Base-by-base conservation (phyloP, 2,797 vertebrate species). In the Sciurus carolinensis region DNA sequence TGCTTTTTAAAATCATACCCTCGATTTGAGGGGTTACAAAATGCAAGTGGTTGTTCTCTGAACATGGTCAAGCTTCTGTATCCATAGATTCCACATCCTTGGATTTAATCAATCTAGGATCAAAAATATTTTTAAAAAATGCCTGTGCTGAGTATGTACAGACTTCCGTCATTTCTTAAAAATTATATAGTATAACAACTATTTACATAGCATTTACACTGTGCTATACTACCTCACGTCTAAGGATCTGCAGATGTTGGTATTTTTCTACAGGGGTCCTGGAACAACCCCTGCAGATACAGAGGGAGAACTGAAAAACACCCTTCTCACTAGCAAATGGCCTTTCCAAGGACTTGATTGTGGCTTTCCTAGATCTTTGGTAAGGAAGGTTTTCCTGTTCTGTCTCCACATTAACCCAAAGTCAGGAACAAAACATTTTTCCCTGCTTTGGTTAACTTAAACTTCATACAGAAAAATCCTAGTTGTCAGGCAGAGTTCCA, bases 301-400 rank as follows among this genome's bases (percentile, higher is more conserved):
- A 3, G 28, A 81, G 66, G 42, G 42, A 62, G 13, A 50, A 80
- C 10, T 39, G 30, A 39, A 44, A 18, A 73, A 54, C 69, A 83
- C 28, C 18, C 39, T 54, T 2, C n/a, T 90, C 44, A 7, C 17
- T 30, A 62, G 39, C 82, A 81, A 76, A 30, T 30, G 50, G 28
- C 81, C 44, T 92, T 93, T 73, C 72, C 83, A 64, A 82, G 82
- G 59, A 42, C 77, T 12, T 54, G 15, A 75, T 62, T 57, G 22
- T 36, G 3, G 72, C 42, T 80, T 72, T 66, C 42, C 26, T 52
- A 84, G 57, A 50, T 75, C 66, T 87, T 90, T 87, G n/a, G 20
- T 62, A 89, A 15, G 69, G 36, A 64, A 77, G 36, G 28, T 52
- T 75, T 86, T 90, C 75, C 80, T 76, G 52, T 88, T 89, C 50